Base-by-base conservation (phyloP, 2,888 invertebrate genomes). In the Phaonia tiefii region DNA sequence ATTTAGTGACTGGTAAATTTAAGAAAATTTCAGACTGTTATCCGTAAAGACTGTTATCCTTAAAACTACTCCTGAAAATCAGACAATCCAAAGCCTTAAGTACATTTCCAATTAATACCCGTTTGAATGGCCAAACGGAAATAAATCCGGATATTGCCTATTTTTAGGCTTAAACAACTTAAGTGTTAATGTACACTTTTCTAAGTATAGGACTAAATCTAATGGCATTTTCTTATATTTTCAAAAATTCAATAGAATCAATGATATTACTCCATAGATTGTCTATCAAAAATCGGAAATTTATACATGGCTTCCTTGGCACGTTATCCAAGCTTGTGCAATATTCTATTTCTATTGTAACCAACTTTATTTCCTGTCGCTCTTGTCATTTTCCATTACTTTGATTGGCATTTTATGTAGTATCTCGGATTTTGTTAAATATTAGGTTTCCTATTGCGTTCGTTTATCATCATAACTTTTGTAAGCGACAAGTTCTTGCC, bases 401-500 rank as follows among this genome's bases (percentile, higher is more conserved):
- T 60, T 60, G 60, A 60, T 60, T 60, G 60, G 39, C 60, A 31
- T 60, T 60, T 60, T 60, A 60, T 31, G 31, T 31, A 31, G 31
- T 8, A 31, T 3, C n/a, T n/a, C 3, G 31, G 60, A 39, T 60
- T 15, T 60, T 60, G 60, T 60, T 39, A 60, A 31, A 60, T 60
- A 31, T 60, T 60, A 15, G 60, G 39, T 60, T 60, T 60, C 60
- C 60, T 37, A 60, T 60, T 37, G 60, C 60, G 60, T 60, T 60
- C 60, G 5, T 37, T 15, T 13, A 37, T 37, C 26, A 58, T 58
- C 58, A 37, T 58, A 13, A n/a, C 15, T 22, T 26, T 26, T 13
- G 37, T 37, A 8, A 8, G 31, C 31, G n/a, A n/a, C n/a, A n/a
- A n/a, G n/a, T n/a, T n/a, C n/a, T 8, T 8, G 8, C 31, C 31